Base-by-base conservation (phyloP, 2,888 invertebrate species). In the Dasypogon diadema region DNA sequence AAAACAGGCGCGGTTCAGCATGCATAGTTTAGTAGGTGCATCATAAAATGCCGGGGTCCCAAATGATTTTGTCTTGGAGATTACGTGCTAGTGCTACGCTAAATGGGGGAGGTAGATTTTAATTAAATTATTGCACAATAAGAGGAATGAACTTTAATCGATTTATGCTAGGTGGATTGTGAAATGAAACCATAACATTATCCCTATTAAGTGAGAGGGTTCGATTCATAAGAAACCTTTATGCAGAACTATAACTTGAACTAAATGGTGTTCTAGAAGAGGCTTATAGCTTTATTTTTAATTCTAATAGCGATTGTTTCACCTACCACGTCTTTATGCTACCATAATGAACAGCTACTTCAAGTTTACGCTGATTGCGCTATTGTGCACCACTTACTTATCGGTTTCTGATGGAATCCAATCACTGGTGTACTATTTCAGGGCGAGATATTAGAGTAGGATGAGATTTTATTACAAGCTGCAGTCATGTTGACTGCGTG, bases 1-100 rank as follows among this genome's bases (percentile, higher is more conserved):
- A 60, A 60, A 60, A 60, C 37, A 37, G 60, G 60, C 60, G 60
- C 60, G 37, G 60, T 60, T 37, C 21, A 37, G 16, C 37, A 42
- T 42, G n/a, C 30, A 42, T 42, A 42, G 42, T 6, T 42, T 42
- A 42, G 42, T 42, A 42, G 1, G 42, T 42, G 42, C 42, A 12
- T 42, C 42, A n/a, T 42, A 42, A 42, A 12, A 42, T 42, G 12
- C n/a, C n/a, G 42, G 42, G 1, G 42, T 1, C 12, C n/a, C 12
- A 12, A 42, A n/a, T 42, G 42, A 42, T 42, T 12, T 42, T 1
- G n/a, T 42, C 1, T 42, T 42, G 12, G 8, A 42, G n/a, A n/a
- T 42, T 12, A 42, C 6, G 34, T 30, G 34, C 10, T 30, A 30
- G 10, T 30, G 34, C 10, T 30, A 6, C 34, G 34, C 30, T 30